Base-by-base conservation (phyloP, 1,140 invertebrate species). In the Platorchestia sp. region DNA sequence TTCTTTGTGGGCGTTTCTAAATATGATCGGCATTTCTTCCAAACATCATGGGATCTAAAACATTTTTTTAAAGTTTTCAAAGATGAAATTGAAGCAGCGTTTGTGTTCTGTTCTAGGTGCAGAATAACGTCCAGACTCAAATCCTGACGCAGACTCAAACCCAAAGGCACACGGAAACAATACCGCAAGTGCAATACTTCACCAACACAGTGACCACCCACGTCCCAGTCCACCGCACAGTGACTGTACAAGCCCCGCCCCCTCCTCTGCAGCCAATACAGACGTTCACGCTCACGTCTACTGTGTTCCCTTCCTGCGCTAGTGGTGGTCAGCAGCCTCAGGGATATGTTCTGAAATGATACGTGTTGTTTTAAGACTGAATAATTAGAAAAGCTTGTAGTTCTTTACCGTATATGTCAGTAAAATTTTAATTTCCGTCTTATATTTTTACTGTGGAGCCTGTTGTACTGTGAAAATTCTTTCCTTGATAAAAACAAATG, bases 201-300 rank as follows among this genome's bases (percentile, higher is more conserved):
- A 95, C 95, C 86, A 89, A 95, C 86, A 95, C 95, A 41, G 51
- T 95, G 41, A 95, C 95, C 43, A 90, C 95, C 36, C 95, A 95
- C 51, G 45, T 90, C 42, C 95, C 86, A 44, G 41, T 95, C 45
- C 95, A 95, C 95, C 53, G 90, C 36, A 95, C 95, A 36, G 95
- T 95, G 36, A 95, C 95, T 7, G 86, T 44, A 59, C 43, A 44
- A 16, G 44, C 91, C 6, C 44, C 91, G 91, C 91, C 91, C 44
- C 10, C 91, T 45, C 45, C 91, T 45, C 44, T 27, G 40, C 91
- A 93, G 45, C 91, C 43, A 44, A 0, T 93, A 16, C 91, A 93
- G 45, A 93, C 91, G 7, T 93, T 93, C 45, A 93, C 91, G 6
- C 91, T 93, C 45, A 93, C 91, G 36, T 93, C 91, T 40, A 93